Base-by-base conservation (phyloP, 2,888 invertebrate genomes). In the Phania funesta region DNA sequence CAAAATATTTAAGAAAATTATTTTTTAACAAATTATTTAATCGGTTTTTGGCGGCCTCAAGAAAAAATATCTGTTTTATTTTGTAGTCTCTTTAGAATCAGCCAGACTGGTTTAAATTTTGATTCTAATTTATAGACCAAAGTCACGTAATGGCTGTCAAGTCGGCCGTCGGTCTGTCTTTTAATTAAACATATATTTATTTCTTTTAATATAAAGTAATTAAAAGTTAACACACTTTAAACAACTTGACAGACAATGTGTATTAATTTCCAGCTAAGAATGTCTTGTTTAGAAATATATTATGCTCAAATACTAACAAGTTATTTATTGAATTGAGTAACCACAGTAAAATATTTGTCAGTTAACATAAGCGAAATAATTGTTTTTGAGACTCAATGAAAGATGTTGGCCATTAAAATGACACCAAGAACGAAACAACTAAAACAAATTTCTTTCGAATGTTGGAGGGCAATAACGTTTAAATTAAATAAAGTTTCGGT, bases 91-190 rank as follows among this genome's bases (percentile, higher is more conserved):
- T 41, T 44, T n/a, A 44, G 8, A 44, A 16, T 44, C 18, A 16
- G 6, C 6, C 1, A 44, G 41, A 44, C 41, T 18, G n/a, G 18
- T 18, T 29, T 20, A 52, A 50, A 26, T 1, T 50, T 56, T 38
- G 56, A 60, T 60, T 50, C 29, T 67, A 76, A 76, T 76, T 76
- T 76, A 76, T 76, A 20, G 60, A 68, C 29, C 32, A 32, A 52
- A 68, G 60, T 68, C 67, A 68, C 67, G 76, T 67, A 67, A 58
- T 22, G 50, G 20, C 16, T 67, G 56, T 41, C 76, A 60, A 32
- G 11, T 64, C n/a, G n/a, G n/a, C n/a, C n/a, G n/a, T n/a, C n/a
- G n/a, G n/a, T n/a, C n/a, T n/a, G 62, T 65, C 75, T 38, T n/a
- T 41, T 24, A 58, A 44, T 29, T 41, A 52, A 60, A 68, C 67